A percentile compares a stretch with the other conserved stretches of the same genome.
phyloP scores from a whole-genome alignment of 1,140 invertebrate species.

The Saccostrea cuccullata region DNA sequence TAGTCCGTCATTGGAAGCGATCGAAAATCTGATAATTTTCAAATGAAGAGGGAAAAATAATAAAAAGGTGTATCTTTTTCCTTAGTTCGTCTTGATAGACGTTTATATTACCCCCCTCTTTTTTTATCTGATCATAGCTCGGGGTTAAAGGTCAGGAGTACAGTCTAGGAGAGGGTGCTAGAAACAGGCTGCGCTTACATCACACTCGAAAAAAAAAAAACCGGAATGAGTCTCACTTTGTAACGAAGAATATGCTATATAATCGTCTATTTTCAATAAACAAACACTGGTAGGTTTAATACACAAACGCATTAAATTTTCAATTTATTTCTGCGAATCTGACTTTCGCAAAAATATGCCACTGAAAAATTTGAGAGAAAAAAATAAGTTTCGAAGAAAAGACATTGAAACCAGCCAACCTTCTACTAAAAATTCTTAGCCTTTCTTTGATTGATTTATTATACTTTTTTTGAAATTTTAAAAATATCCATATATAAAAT shows the following conservation, averaged over 20 bases:
- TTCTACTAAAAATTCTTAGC: not conserved
- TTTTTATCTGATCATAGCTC: constrained; percentile 28
- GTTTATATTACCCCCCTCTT: constrained; percentile 21
- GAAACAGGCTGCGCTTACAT: not conserved
- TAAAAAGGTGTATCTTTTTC: constrained; percentile 36
- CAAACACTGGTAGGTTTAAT: not conserved
- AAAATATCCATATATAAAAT: constrained; percentile 32
- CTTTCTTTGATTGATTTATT: constrained; percentile 15
- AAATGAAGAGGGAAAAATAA: constrained; percentile 32
- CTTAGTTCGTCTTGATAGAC: constrained; percentile 11
- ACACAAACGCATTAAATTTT: not conserved
- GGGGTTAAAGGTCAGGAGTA: not conserved
- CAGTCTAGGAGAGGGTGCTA: not conserved
- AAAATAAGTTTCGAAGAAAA: not conserved
- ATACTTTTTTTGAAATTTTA: constrained; percentile 23
- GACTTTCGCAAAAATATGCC: not conserved
- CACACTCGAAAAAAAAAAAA: not conserved
- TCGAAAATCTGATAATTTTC: constrained; percentile 32
- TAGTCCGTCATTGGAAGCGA: constrained; percentile 4
- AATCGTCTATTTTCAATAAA: not conserved
- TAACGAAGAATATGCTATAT: not conserved
- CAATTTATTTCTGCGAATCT: not conserved
- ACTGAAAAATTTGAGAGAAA: not conserved
- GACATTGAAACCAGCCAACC: not conserved
- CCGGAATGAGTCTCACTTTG: not conserved